Evolutionary conservation across 2,797 vertebrate genomes (phyloP), one percentile per base, ranked within the genome.

Genomic region (Syngnathus acus): DNA sequence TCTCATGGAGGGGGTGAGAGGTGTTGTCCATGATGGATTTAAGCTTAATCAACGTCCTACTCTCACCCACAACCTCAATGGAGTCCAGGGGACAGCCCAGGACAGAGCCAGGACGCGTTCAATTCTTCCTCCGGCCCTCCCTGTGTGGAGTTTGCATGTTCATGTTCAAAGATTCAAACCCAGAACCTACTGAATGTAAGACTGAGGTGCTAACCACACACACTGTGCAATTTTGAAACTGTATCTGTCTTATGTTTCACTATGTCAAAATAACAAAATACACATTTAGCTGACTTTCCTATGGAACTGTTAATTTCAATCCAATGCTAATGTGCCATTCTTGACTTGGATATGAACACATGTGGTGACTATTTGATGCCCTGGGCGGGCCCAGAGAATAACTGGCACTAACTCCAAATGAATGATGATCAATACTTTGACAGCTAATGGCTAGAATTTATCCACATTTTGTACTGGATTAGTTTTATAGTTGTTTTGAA

Each of bases 331-430:
- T 9, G 19, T 50, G 48, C 9, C 9, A 5, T 9, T 13, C 9
- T 53, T 65, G 9, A 14, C 17, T 71, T 74, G 58, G 68, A 70
- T 68, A 58, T 47, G 80, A 76, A 51, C 62, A 81, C 21, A 78
- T 17, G 85, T 86, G 86, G 81, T 53, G 23, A 26, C 69, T 64
- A 60, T 57, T 51, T 68, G 64, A 77, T 82, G 43, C 59, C 16
- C 5, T 38, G 39, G 39, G 23, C 55, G 59, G 57, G 32, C 9
- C 11, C 21, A 9, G 42, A 10, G 38, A 23, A 62, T 26, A 11
- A 26, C 23, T 16, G 40, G 23, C 10, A 42, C n/a, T 9, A 62
- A 59, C 32, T 10, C 3, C 16, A 26, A n/a, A n/a, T 32, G 32
- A 32, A 32, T 32, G 32, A 32, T 60, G 17, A n/a, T 19, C 37